These are phyloP conservation scores for Cylas formicarius DNA, from an alignment of 1,140 invertebrate species.

Conservation along the genomic window DNA sequence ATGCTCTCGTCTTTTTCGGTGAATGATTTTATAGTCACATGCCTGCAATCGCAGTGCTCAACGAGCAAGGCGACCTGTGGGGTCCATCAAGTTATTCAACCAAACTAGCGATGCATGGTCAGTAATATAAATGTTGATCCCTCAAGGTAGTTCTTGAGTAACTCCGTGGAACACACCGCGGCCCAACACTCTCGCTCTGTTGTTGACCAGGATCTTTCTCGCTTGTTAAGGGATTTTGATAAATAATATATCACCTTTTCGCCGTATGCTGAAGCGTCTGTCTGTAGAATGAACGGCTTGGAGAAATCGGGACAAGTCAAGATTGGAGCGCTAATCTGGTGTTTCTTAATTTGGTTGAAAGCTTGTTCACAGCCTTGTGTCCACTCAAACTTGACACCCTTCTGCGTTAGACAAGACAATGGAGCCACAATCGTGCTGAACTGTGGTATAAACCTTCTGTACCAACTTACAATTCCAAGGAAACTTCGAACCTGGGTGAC, in stretches of 20 bases:
- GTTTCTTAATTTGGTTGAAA: constrained; percentile 8
- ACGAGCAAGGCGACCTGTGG: constrained; percentile 10
- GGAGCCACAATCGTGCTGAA: constrained; percentile 37
- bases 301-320: constrained; percentile 23
- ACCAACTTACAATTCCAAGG: constrained; percentile 36
- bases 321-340: constrained; percentile 8
- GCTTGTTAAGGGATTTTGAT: constrained; percentile 29
- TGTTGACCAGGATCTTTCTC: constrained; percentile 37
- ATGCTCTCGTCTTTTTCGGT: not conserved
- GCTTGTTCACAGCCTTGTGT: not conserved
- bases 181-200: constrained; percentile 43
- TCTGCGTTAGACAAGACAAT: constrained; percentile 31
- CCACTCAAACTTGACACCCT: not conserved
- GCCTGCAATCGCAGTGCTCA: constrained; percentile 2
- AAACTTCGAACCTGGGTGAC: constrained; percentile 31
- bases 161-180: constrained; percentile 36
- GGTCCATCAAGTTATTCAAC: constrained; percentile 33
- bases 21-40: not conserved
- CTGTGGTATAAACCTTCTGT: constrained; percentile 39
- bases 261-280: constrained; percentile 21
- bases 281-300: constrained; percentile 29
- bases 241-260: constrained; percentile 23
- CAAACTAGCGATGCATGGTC: constrained; percentile 43
- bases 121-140: constrained; percentile 39
- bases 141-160: constrained; percentile 38